A percentile compares a stretch with the other conserved stretches of the same genome.
Conservation (phyloP, 1,140 invertebrate genomes). For the Heterodera carotae region DNA sequence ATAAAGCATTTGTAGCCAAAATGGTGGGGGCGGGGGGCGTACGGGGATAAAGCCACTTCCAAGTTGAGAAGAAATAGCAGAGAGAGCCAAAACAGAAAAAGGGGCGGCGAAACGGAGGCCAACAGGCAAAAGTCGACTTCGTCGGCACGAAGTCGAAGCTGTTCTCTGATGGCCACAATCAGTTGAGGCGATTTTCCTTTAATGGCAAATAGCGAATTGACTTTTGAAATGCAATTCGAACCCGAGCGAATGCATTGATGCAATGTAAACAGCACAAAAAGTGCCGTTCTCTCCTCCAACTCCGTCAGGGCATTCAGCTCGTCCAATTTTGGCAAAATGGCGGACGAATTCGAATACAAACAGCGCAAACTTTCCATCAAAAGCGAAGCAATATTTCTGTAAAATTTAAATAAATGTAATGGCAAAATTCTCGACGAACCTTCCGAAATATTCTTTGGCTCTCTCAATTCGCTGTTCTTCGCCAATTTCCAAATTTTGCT, state of each 20-base stretch:
- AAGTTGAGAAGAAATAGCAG: slow-evolving; percentile 1
- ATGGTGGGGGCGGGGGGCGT: too few relatives aligned
- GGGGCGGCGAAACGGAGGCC: slow-evolving; percentile 9
- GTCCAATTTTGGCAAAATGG: slow-evolving; percentile 9
- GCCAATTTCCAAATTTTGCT: not conserved
- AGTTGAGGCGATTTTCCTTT: slow-evolving; percentile 23
- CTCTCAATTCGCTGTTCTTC: not conserved
- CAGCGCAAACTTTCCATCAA: not conserved
- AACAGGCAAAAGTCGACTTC: slow-evolving; percentile 1
- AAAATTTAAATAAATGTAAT: not conserved
- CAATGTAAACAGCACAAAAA: slow-evolving; percentile 20
- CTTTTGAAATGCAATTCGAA: not conserved
- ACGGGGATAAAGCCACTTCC: not conserved
- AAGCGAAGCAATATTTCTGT: not conserved
- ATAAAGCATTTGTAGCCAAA: too few relatives aligned
- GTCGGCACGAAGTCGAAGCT: not conserved
- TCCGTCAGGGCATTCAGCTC: not conserved
- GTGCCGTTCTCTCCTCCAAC: slow-evolving; percentile 4
- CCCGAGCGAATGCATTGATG: slow-evolving; percentile 8
- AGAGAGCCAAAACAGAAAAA: slow-evolving; percentile 11
- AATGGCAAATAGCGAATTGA: not conserved
- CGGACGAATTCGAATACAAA: slow-evolving; percentile 8
- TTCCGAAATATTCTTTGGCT: not conserved
- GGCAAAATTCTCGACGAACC: not conserved
- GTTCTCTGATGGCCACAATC: slow-evolving; percentile 6